phyloP scores from a whole-genome alignment of 2,113 vertebrate genomes.

The Plecturocebus donacophilus region DNA sequence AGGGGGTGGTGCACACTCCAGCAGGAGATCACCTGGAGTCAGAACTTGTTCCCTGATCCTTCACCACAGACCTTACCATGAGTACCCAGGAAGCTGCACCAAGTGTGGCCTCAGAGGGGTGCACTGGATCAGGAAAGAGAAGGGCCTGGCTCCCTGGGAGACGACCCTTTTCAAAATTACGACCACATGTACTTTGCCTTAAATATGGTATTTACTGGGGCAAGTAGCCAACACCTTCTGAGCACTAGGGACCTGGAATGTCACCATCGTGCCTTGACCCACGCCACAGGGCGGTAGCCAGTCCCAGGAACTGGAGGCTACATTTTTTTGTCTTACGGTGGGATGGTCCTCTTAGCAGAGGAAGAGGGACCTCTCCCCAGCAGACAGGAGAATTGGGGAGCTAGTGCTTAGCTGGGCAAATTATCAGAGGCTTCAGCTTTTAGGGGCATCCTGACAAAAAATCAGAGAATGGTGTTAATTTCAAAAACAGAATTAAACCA shows the following conservation, averaged over 20 bases:
- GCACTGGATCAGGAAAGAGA: not conserved
- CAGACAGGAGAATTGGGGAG: not conserved
- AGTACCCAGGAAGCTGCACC: not conserved
- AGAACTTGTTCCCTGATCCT: fast-evolving
- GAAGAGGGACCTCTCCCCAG: not conserved
- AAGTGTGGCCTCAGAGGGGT: fast-evolving
- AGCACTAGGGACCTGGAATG: not conserved
- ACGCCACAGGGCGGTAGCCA: not conserved
- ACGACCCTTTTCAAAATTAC: not conserved
- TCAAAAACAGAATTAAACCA: not conserved
- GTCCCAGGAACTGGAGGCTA: not conserved
- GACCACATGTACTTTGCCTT: not conserved
- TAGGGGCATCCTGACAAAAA: not conserved
- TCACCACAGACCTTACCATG: fast-evolving
- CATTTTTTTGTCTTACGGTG: not conserved
- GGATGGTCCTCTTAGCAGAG: not conserved
- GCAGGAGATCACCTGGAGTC: not conserved
- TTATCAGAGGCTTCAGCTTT: not conserved
- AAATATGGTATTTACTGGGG: not conserved
- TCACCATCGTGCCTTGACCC: not conserved
- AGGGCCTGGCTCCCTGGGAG: not conserved
- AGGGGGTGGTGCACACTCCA: not conserved
- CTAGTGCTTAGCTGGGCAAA: not conserved
- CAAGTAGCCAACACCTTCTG: not conserved
- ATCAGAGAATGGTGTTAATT: not conserved